Percentiles rank a stretch among this genome's conserved stretches.
These are phyloP conservation scores for Turritopsis rubra DNA, from an alignment of 30 jellyfish, hydroid and myxozoan genomes.

Conservation along the genomic window DNA sequence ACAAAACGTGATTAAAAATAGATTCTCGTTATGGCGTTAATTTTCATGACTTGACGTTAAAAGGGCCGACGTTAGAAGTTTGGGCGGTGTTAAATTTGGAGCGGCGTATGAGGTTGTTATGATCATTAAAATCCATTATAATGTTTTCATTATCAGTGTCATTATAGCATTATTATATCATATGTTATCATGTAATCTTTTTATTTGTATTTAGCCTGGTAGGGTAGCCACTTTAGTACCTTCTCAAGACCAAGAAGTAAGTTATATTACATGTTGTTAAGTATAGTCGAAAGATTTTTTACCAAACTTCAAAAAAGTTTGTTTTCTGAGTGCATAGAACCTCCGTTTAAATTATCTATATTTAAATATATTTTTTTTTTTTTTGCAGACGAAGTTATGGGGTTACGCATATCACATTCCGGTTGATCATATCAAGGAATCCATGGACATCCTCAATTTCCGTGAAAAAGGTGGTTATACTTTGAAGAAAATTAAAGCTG, in stretches of 20 bases:
- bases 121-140: too few relatives aligned
- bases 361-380: neutral
- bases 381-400: conserved; percentile 68
- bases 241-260: neutral
- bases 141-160: neutral
- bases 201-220: neutral
- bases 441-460: conserved; percentile 64
- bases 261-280: neutral
- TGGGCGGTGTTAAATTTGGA: too few relatives aligned
- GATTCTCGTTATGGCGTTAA: too few relatives aligned
- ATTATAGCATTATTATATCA: neutral
- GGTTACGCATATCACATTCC: conserved; percentile 81
- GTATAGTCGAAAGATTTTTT: neutral
- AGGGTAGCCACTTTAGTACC: conserved; percentile 9
- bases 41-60: too few relatives aligned
- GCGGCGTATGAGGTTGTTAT: too few relatives aligned
- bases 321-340: neutral
- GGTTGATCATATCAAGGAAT: conserved; percentile 52
- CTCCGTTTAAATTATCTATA: neutral
- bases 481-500: conserved; percentile 37
- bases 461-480: conserved; percentile 98
- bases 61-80: too few relatives aligned
- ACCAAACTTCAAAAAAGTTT: neutral
- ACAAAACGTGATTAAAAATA: too few relatives aligned
- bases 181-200: neutral